Percentiles rank a stretch among this genome's conserved stretches.
phyloP scores from a whole-genome alignment of 1,140 invertebrate genomes.

The Atopsyche davidsoni region DNA sequence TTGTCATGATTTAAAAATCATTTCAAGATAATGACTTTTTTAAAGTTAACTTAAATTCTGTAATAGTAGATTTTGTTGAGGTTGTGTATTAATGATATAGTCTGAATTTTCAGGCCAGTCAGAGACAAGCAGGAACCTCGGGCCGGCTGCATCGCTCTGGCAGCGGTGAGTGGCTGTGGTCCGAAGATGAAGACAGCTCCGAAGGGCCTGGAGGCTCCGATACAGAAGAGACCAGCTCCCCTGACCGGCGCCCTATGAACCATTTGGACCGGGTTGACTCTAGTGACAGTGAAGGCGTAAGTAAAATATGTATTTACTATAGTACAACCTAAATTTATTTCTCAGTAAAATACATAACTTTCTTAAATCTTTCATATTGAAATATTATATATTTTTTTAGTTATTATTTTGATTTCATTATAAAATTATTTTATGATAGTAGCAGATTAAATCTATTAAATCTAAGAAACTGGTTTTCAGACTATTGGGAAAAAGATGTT shows the following conservation, averaged over 20 bases:
- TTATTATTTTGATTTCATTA: no score
- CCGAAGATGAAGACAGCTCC: constrained; percentile 56
- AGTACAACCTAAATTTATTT: no score
- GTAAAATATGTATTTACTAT: no score
- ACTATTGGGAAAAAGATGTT: no score
- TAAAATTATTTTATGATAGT: no score
- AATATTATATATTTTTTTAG: no score
- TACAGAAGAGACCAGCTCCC: constrained; percentile 27
- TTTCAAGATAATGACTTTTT: no score
- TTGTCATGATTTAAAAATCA: no score
- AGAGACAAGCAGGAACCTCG: constrained; percentile 77
- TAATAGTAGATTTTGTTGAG: background rate
- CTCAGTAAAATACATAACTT: no score
- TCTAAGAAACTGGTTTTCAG: no score
- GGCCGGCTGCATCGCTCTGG: constrained; percentile 83
- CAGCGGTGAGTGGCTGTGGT: constrained; percentile 93
- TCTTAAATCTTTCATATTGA: no score
- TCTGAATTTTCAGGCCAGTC: constrained; percentile 48
- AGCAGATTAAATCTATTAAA: no score
- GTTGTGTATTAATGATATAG: background rate
- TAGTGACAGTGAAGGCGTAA: constrained; percentile 45
- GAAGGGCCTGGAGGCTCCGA: constrained; percentile 33
- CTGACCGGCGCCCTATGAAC: constrained; percentile 50
- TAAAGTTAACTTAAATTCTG: background rate
- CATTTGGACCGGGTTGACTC: constrained; percentile 49